These are phyloP conservation scores for Spodoptera exigua DNA, from an alignment of 2,888 invertebrate species.

Conservation along the genomic window DNA sequence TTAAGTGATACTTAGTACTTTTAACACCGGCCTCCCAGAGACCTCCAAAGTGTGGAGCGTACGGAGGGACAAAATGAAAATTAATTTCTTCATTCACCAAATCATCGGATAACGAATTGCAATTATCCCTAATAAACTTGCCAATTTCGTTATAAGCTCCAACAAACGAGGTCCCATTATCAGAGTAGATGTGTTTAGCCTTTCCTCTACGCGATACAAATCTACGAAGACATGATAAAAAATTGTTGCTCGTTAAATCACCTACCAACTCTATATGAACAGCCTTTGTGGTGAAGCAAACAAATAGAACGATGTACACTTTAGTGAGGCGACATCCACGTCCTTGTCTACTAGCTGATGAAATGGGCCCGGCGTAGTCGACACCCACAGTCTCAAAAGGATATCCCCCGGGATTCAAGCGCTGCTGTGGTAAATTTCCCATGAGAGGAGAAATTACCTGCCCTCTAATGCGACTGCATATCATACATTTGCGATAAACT, in stretches of 20 bases:
- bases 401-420: slow-evolving; percentile 1
- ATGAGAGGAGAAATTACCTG: no score
- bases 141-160: slow-evolving; percentile 1
- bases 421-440: slow-evolving; percentile 5
- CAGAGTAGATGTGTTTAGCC: slow-evolving; percentile 3
- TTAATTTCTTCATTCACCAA: no score
- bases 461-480: slow-evolving; percentile 1
- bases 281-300: neutral
- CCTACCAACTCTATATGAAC: neutral
- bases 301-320: neutral
- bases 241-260: no score
- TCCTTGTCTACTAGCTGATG: neutral
- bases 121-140: neutral
- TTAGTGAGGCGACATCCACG: slow-evolving; percentile 3
- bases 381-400: slow-evolving; percentile 4
- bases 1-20: no score
- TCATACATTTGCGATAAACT: neutral
- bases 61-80: no score
- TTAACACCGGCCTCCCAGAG: no score
- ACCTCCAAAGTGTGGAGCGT: no score
- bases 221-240: no score
- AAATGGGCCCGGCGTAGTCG: neutral
- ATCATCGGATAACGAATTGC: no score
- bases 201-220: slow-evolving; percentile 1
- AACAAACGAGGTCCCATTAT: no score